Base-by-base conservation (phyloP, 2,113 vertebrate species). In the Entosphenus tridentatus region DNA sequence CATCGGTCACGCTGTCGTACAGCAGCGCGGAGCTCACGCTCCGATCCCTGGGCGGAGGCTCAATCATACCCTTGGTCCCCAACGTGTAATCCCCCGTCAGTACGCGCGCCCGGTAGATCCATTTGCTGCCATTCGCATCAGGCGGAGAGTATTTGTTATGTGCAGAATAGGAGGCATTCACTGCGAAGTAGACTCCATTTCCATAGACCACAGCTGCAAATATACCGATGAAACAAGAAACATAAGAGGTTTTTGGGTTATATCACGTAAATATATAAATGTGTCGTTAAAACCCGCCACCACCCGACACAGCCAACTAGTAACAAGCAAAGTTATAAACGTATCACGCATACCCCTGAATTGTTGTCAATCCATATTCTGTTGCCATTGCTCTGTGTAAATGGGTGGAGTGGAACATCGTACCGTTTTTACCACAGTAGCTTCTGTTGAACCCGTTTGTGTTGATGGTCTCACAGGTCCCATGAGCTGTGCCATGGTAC, bases 171-270 rank as follows among this genome's bases (percentile, higher is more conserved):
- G 74, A 72, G 0, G 88, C 80, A 2, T 78, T 77, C 8, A 72
- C 78, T 0, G 89, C 84, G 11, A 95, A 95, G 73, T 93, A 93
- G 9, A 93, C 88, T 0, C 87, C 89, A 2, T 80, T 79, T 2
- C 89, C 87, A 0, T 82, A 89, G 54, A 82, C 79, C 0, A 87
- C 80, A 13, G 84, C 88, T 91, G 80, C 2, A 8, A 17, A 57
- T 11, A 10, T 8, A 59, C 39, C 9, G 68, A 57, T 58, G 17
- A 11, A 14, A 67, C 7, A 39, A 39, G 39, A 39, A 39, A 39
- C 39, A 39, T 39, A 3, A 39, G 39, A 39, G 39, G 39, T 4
- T 39, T 39, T 39, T 39, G 6, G 39, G 39, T 39, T 39, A 39
- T 4, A 39, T 39, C 39, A 6, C 39, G 39, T 39, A 39, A 39